phyloP scores from a whole-genome alignment of 2,797 vertebrate genomes.

The Cyclura pinguis region DNA sequence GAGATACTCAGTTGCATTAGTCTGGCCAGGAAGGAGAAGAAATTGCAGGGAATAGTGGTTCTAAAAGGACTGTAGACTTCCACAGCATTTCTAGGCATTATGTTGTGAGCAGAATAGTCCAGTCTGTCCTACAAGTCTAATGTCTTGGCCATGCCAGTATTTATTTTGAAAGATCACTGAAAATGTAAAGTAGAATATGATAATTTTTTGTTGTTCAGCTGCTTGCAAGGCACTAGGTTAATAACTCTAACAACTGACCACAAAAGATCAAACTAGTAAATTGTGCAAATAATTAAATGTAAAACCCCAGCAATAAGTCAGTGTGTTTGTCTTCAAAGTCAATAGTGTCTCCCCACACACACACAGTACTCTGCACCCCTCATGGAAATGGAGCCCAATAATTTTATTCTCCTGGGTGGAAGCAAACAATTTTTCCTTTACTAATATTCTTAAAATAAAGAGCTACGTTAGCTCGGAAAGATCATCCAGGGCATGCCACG shows the following conservation, averaged over 20 bases:
- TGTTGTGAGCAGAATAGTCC: not conserved
- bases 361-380: too few relatives aligned
- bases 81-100: not conserved
- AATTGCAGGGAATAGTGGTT: too few relatives aligned
- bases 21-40: too few relatives aligned
- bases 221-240: not conserved
- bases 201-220: not conserved
- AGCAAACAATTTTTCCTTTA: slow-evolving; percentile 55
- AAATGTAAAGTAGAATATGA: not conserved
- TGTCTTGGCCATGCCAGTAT: not conserved
- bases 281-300: not conserved
- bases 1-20: too few relatives aligned
- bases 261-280: slow-evolving; percentile 6
- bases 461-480: slow-evolving; percentile 60
- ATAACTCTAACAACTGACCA: not conserved
- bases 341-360: not conserved
- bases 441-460: slow-evolving; percentile 56
- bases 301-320: slow-evolving; percentile 20
- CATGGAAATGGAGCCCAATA: slow-evolving; percentile 36
- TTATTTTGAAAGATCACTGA: not conserved
- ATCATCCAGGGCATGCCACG: slow-evolving; percentile 61
- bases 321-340: not conserved
- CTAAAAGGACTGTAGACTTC: too few relatives aligned
- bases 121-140: not conserved
- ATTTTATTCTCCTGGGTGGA: slow-evolving; percentile 45